Base-by-base conservation (phyloP, 2,113 vertebrate genomes). In the Tenrec ecaudatus region DNA sequence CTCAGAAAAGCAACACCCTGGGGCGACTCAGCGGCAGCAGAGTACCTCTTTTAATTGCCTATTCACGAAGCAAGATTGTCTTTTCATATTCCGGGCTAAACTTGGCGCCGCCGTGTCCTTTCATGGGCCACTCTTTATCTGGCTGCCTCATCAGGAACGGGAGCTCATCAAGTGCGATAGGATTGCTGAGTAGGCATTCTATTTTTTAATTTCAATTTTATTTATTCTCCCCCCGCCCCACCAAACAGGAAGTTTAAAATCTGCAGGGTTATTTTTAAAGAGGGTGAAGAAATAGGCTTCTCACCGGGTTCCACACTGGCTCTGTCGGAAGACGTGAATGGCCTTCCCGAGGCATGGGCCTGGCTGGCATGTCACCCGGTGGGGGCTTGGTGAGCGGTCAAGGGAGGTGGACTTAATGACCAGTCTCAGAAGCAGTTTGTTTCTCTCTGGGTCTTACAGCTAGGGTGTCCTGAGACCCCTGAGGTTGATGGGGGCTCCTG, bases 231-330 rank as follows among this genome's bases (percentile, higher is more conserved):
- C 23, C 82, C 82, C 60, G 14, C 17, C 20, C 23, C 73, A 68
- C 60, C 66, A 69, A 77, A 90, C 95, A 97, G 97, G 96, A 97
- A 97, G 96, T 96, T 95, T 90, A 90, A 94, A 96, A 97, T 95
- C 88, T 86, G 88, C 95, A 69, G 79, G 73, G 88, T 96, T 97
- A 96, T 97, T 96, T 97, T 96, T 94, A 95, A 92, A 86, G 78
- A 85, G 89, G 40, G 57, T 64, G n/a, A 27, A 79, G 86, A 93
- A 93, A 86, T 64, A 92, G 64, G 75, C 88, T 89, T 62, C 62
- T 33, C 16, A 57, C 16, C 64, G 33, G 88, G 64, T 95, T 95
- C 95, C 8, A 12, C 58, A 25, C 2, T 1, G 36, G 78, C 25
- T 33, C 53, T 14, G 29, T 89, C 85, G 20, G 0, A 66, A 86